Percentiles rank a stretch among this genome's conserved stretches.
phyloP scores from a whole-genome alignment of 2,113 vertebrate species.

The Pteruthius melanotis region DNA sequence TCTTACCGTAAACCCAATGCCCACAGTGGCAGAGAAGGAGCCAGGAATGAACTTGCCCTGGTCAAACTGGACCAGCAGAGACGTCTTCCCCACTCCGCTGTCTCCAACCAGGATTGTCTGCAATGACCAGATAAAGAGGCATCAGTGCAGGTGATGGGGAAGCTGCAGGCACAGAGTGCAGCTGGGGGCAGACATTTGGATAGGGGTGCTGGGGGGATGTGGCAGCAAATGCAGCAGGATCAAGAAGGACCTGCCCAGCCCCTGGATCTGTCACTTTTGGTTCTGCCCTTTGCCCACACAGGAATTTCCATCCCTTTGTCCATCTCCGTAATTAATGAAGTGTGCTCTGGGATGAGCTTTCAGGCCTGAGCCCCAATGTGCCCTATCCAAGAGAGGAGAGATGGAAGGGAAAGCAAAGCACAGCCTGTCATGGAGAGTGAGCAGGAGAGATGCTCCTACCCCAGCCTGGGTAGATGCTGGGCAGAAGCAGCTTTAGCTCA shows the following conservation, averaged over 20 bases:
- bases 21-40: slow-evolving; percentile 90
- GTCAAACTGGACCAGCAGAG: slow-evolving; percentile 90
- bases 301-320: not conserved
- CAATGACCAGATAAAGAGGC: slow-evolving; percentile 21
- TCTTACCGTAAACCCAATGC: slow-evolving; percentile 93
- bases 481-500: not conserved
- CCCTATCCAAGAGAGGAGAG: not conserved
- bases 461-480: rapidly evolving
- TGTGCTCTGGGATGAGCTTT: not conserved
- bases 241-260: not conserved
- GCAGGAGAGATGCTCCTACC: not conserved
- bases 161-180: rapidly evolving
- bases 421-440: rapidly evolving
- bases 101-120: slow-evolving; percentile 92
- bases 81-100: slow-evolving; percentile 90
- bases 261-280: not conserved
- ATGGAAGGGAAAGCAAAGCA: not conserved
- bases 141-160: rapidly evolving
- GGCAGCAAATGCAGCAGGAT: not conserved
- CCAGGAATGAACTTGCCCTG: slow-evolving; percentile 93
- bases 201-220: not conserved
- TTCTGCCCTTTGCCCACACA: not conserved
- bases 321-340: not conserved
- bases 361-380: not conserved
- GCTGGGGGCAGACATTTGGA: rapidly evolving